A percentile compares a stretch with the other conserved stretches of the same genome.
phyloP scores from a whole-genome alignment of 1,140 invertebrate species.

The Danaus plexippus region DNA sequence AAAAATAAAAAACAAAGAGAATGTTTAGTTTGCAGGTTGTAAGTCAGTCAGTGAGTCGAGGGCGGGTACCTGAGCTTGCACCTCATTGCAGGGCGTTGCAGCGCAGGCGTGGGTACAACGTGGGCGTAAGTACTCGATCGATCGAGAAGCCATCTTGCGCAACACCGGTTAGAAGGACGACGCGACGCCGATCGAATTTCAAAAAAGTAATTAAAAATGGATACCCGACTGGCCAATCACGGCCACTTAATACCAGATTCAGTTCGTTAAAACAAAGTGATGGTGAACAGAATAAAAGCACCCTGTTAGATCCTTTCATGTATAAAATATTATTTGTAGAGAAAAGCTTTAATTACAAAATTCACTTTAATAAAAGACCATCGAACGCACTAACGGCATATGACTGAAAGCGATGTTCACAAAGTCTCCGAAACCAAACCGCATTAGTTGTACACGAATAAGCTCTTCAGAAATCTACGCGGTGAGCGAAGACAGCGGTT shows the following conservation, averaged over 20 bases:
- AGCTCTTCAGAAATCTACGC: constrained; percentile 55
- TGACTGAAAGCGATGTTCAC: constrained; percentile 38
- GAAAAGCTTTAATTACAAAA: not conserved
- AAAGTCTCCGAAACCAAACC: constrained; percentile 51
- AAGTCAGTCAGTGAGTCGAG: constrained; percentile 21
- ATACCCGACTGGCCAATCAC: not conserved
- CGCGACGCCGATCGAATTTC: constrained; percentile 21
- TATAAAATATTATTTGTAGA: too few relatives aligned
- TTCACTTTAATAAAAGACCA: constrained; percentile 20
- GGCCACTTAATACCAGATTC: not conserved
- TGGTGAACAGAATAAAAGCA: constrained; percentile 1
- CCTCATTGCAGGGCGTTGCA: constrained; percentile 55
- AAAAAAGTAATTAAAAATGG: constrained; percentile 19
- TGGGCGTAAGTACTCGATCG: constrained; percentile 56
- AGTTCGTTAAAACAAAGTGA: too few relatives aligned
- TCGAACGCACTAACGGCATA: constrained; percentile 33
- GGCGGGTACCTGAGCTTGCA: constrained; percentile 47
- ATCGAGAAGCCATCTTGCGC: constrained; percentile 61
- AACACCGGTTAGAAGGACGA: constrained; percentile 38
- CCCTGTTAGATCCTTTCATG: constrained; percentile 1
- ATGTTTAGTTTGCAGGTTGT: constrained; percentile 14
- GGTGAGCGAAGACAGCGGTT: constrained; percentile 26
- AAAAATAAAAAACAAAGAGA: not conserved
- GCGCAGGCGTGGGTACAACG: constrained; percentile 55
- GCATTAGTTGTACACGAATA: constrained; percentile 62